Evolutionary conservation across 37 sponge, comb jelly and placozoan genomes (phyloP).

Genomic region (Eunapius fragilis): DNA sequence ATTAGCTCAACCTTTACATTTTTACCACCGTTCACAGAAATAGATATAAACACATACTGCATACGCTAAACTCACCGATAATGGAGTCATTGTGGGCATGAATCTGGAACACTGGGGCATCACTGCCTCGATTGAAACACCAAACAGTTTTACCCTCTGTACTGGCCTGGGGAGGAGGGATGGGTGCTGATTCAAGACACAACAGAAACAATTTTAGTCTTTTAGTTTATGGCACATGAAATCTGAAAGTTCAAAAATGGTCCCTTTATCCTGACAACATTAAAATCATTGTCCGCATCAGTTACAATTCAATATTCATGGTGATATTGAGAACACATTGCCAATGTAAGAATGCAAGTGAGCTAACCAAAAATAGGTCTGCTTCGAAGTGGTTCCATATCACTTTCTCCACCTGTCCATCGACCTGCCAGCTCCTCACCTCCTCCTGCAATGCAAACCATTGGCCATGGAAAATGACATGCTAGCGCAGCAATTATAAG

Average conservation of each 20-base stretch:
- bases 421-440: slow-evolving; percentile 64
- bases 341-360: too few species aligned
- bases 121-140: slow-evolving; percentile 59
- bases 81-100: slow-evolving; percentile 82
- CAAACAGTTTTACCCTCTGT: slow-evolving; percentile 64
- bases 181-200: background rate
- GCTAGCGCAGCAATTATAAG: too few species aligned
- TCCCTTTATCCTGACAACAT: too few species aligned
- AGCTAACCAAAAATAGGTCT: slow-evolving; percentile 74
- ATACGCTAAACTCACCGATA: slow-evolving; percentile 34
- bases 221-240: background rate
- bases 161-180: slow-evolving; percentile 44
- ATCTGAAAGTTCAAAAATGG: too few species aligned
- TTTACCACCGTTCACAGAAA: too few species aligned
- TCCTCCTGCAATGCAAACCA: background rate
- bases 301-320: too few species aligned
- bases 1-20: too few species aligned
- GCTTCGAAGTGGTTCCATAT: slow-evolving; percentile 91
- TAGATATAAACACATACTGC: too few species aligned
- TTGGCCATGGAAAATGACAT: too few species aligned
- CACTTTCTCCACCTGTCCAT: slow-evolving; percentile 91
- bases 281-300: too few species aligned
- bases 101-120: slow-evolving; percentile 65
- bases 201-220: background rate
- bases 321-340: too few species aligned